phyloP scores from a whole-genome alignment of 2,113 vertebrate genomes.

The Notiomystis cincta region DNA sequence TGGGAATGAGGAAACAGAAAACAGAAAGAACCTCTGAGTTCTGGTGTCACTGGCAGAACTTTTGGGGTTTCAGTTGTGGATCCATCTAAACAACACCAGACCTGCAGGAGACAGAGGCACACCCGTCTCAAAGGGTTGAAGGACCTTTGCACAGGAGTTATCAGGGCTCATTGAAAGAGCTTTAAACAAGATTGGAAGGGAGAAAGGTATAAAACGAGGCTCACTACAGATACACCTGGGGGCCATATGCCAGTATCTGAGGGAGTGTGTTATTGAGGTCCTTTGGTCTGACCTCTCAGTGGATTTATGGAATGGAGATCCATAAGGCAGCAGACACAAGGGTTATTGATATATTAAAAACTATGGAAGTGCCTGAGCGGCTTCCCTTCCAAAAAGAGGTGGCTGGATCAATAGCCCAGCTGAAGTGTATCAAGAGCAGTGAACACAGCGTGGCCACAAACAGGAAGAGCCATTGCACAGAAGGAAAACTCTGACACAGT shows the following conservation, averaged over 20 bases:
- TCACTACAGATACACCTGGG: neutral
- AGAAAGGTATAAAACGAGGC: neutral
- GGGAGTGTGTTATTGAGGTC: neutral
- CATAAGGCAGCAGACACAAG: no score
- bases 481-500: neutral
- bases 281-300: neutral
- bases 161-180: neutral
- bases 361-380: neutral
- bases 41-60: neutral
- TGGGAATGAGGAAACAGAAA: neutral
- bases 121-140: neutral
- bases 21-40: neutral
- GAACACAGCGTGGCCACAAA: neutral
- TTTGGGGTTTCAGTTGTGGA: accelerated
- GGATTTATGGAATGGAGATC: neutral
- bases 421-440: neutral
- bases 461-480: neutral
- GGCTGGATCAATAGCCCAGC: neutral
- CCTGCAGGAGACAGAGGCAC: neutral
- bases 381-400: neutral
- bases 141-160: neutral
- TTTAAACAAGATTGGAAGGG: neutral
- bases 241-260: neutral
- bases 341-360: neutral
- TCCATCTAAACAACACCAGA: neutral